These are phyloP conservation scores for Nomada lathburiana DNA, from an alignment of 2,888 invertebrate genomes.

Conservation along the genomic window DNA sequence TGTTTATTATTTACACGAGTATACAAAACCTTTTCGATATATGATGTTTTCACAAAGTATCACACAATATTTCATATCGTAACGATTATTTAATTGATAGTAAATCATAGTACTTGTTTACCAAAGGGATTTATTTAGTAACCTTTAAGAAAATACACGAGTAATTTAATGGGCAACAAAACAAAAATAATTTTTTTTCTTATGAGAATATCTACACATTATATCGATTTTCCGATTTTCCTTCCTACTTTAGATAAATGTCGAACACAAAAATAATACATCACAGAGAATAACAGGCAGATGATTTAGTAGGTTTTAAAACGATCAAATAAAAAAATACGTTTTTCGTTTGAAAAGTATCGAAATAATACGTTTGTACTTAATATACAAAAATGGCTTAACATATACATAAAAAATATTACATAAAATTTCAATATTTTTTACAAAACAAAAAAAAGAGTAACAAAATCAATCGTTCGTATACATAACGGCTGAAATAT, in stretches of 20 bases:
- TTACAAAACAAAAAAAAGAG: not conserved
- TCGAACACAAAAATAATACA: not conserved
- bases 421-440: constrained; percentile 5
- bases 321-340: not conserved
- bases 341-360: not conserved
- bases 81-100: constrained; percentile 7
- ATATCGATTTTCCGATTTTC: not conserved
- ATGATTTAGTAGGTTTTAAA: not conserved
- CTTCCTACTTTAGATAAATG: not conserved
- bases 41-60: constrained; percentile 18
- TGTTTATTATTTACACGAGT: constrained; percentile 25
- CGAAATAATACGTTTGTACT: constrained; percentile 3
- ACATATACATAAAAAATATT: constrained; percentile 25
- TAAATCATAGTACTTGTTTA: constrained; percentile 10
- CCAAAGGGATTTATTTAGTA: not conserved
- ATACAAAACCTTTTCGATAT: constrained; percentile 7
- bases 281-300: not conserved
- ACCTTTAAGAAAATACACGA: not conserved
- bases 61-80: not conserved
- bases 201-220: not conserved
- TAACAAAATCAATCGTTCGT: not conserved
- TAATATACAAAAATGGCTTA: constrained; percentile 36
- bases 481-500: not conserved
- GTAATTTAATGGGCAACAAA: not conserved
- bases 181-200: not conserved